Conservation (phyloP, 2,797 vertebrate species). For the Harpagifer antarcticus region DNA sequence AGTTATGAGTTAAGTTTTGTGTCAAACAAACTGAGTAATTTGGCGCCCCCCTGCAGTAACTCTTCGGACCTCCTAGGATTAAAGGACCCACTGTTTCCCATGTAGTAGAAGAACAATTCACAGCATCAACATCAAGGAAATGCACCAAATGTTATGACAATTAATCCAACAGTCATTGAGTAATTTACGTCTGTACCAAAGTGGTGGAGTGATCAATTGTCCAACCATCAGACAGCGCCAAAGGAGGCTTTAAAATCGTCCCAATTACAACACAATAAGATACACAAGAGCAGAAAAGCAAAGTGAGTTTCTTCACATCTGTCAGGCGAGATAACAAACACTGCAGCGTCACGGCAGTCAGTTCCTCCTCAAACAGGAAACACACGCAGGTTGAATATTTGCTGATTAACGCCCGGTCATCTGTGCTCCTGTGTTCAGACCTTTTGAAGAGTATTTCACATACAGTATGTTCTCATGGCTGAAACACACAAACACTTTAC, state of each 20-base stretch:
- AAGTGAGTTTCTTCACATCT: conserved; percentile 7
- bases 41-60: too few relatives aligned
- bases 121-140: too few relatives aligned
- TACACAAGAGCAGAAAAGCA: background rate
- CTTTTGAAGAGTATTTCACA: background rate
- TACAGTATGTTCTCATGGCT: background rate
- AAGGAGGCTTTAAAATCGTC: background rate
- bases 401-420: conserved; percentile 23
- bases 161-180: too few relatives aligned
- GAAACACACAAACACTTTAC: background rate
- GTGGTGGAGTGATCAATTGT: background rate
- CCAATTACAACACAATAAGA: background rate
- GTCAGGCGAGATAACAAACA: conserved; percentile 29
- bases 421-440: conserved; percentile 39
- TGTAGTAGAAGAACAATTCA: too few relatives aligned
- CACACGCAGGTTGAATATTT: background rate
- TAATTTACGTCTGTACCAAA: background rate
- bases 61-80: too few relatives aligned
- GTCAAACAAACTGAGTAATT: too few relatives aligned
- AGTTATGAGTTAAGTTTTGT: too few relatives aligned
- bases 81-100: too few relatives aligned
- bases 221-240: background rate
- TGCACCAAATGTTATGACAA: too few relatives aligned
- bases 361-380: conserved; percentile 41
- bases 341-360: background rate